phyloP scores from a whole-genome alignment of 2,113 vertebrate species.

The Tragelaphus strepsiceros region DNA sequence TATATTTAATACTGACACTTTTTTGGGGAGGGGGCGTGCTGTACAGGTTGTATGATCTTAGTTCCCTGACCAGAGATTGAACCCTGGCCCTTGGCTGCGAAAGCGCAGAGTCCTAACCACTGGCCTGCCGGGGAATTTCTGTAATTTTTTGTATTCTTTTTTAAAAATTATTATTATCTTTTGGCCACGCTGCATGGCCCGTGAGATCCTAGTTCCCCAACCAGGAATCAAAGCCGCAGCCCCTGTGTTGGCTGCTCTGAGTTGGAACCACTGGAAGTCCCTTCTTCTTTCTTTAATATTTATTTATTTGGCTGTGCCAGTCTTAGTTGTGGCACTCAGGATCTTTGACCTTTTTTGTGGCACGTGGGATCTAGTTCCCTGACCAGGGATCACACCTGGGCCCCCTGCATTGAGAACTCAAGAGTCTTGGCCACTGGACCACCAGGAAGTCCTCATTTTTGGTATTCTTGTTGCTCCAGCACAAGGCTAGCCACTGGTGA shows the following conservation, averaged over 20 bases:
- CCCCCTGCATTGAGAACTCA: not conserved
- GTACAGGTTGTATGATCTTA: not conserved
- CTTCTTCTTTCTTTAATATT: not conserved
- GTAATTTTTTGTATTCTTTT: not conserved
- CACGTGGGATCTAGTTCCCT: not conserved
- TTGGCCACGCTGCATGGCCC: not conserved
- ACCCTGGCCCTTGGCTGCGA: not conserved
- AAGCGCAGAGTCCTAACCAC: not conserved
- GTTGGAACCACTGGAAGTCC: not conserved
- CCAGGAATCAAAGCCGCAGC: not conserved
- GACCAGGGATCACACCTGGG: not conserved
- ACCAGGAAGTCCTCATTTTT: not conserved
- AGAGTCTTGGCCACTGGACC: not conserved
- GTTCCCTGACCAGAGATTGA: not conserved
- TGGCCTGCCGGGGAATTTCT: not conserved
- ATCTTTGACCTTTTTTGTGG: not conserved
- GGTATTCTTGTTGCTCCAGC: not conserved
- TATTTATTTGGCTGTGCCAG: not conserved
- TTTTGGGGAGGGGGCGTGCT: not conserved
- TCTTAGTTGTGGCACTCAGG: not conserved
- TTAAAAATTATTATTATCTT: not conserved
- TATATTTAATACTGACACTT: not conserved
- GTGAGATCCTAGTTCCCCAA: not conserved
- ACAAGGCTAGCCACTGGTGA: too few relatives aligned
- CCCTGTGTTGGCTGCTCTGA: not conserved